A percentile compares a stretch with the other conserved stretches of the same genome.
Evolutionary conservation across 92 coral and sea anemone genomes (phyloP).

Genomic region (Porites lobata): DNA sequence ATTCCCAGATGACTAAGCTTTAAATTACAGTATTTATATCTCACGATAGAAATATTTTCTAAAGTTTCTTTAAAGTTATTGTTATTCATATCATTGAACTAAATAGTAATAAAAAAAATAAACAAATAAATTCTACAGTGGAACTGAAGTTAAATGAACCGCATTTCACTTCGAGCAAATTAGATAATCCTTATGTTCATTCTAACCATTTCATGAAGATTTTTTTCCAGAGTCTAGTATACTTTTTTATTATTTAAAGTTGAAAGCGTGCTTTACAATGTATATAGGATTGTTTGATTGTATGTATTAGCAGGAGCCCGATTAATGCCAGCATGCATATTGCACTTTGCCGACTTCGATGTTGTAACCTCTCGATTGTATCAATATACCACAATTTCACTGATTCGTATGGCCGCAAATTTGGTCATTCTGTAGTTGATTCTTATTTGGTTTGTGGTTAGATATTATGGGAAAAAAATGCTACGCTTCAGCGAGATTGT

Average conservation of each 20-base stretch:
- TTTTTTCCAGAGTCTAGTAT: background rate
- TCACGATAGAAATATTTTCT: constrained; percentile 34
- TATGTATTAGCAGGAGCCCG: background rate
- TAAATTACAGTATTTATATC: constrained; percentile 36
- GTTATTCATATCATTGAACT: background rate
- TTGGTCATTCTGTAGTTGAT: too few relatives aligned
- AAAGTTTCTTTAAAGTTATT: background rate
- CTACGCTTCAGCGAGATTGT: background rate
- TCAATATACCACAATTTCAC: too few relatives aligned
- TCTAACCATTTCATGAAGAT: background rate
- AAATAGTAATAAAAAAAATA: background rate
- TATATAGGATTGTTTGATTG: background rate
- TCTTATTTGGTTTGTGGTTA: too few relatives aligned
- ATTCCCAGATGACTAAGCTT: background rate
- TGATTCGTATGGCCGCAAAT: too few relatives aligned
- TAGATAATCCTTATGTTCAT: too few relatives aligned
- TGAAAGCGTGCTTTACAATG: background rate
- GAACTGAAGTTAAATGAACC: too few relatives aligned
- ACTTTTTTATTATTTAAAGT: background rate
- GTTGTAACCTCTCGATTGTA: background rate
- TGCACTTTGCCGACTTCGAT: background rate
- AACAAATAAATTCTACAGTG: too few relatives aligned
- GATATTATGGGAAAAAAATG: too few relatives aligned
- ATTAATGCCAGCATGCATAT: background rate
- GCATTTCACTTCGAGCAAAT: too few relatives aligned